phyloP scores from a whole-genome alignment of 2,113 vertebrate genomes.

The Geococcyx californianus region DNA sequence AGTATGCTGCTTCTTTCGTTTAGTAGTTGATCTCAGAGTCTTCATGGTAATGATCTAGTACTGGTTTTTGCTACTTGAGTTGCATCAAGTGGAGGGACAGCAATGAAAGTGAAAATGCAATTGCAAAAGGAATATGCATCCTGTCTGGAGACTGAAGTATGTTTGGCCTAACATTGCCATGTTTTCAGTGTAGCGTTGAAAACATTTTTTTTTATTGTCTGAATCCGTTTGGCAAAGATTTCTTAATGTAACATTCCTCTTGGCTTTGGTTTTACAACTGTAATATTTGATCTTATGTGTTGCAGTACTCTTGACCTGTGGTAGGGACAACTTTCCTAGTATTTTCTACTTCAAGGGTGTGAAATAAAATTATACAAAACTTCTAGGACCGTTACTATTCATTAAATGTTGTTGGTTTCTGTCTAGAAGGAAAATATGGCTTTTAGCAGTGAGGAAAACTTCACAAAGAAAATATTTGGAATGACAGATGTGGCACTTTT shows the following conservation, averaged over 20 bases:
- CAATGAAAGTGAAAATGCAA: neutral
- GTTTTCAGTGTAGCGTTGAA: neutral
- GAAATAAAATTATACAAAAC: neutral
- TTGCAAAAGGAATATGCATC: neutral
- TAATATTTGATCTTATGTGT: neutral
- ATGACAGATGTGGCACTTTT: neutral
- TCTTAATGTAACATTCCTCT: neutral
- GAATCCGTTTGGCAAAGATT: neutral
- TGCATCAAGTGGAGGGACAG: neutral
- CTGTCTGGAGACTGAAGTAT: neutral
- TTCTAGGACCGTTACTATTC: neutral
- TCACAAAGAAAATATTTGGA: neutral
- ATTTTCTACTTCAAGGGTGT: neutral
- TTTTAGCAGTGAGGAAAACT: neutral
- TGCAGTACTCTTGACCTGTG: neutral
- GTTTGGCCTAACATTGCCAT: neutral
- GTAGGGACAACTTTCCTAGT: neutral
- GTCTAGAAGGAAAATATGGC: neutral
- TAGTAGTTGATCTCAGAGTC: neutral
- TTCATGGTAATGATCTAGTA: neutral
- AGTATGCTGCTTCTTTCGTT: neutral
- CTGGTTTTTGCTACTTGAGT: neutral
- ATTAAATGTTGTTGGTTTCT: neutral
- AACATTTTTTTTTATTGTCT: neutral
- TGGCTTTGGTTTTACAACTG: neutral